Evolutionary conservation across 2,797 vertebrate genomes (phyloP).

Genomic region (Lerista edwardsae): DNA sequence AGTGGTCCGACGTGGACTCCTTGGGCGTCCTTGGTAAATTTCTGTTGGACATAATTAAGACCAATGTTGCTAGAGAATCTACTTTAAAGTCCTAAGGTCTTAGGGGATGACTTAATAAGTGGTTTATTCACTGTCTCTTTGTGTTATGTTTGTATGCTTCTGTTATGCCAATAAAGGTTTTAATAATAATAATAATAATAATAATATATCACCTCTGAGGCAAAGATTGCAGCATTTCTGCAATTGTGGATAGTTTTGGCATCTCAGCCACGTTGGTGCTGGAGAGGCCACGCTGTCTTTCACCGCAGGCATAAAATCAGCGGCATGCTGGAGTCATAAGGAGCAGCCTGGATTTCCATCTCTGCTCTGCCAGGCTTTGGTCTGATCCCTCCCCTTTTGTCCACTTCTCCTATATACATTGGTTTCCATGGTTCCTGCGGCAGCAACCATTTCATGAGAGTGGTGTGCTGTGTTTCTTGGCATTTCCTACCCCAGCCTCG

Average conservation of each 20-base stretch:
- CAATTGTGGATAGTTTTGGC: neutral
- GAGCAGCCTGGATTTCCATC: neutral
- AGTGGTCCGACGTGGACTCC: too few species aligned
- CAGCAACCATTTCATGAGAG: neutral
- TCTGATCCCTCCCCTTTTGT: neutral
- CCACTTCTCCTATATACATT: neutral
- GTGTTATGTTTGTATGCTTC: too few species aligned
- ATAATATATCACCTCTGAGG: neutral
- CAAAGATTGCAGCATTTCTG: neutral
- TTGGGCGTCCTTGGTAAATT: too few species aligned
- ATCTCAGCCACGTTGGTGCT: neutral
- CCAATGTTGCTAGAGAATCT: too few species aligned
- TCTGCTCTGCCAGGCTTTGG: neutral
- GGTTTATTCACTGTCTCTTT: too few species aligned
- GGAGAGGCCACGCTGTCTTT: neutral
- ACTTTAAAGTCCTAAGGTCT: too few species aligned
- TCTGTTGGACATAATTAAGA: too few species aligned
- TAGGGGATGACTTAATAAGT: too few species aligned
- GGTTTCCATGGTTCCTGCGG: neutral
- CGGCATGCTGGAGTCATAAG: neutral
- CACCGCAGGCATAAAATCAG: neutral
- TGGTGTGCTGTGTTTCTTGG: neutral
- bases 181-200: too few species aligned
- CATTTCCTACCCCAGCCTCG: neutral
- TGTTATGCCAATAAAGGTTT: too few species aligned